phyloP scores from a whole-genome alignment of 1,140 invertebrate genomes.

The Anadara kagoshimensis region DNA sequence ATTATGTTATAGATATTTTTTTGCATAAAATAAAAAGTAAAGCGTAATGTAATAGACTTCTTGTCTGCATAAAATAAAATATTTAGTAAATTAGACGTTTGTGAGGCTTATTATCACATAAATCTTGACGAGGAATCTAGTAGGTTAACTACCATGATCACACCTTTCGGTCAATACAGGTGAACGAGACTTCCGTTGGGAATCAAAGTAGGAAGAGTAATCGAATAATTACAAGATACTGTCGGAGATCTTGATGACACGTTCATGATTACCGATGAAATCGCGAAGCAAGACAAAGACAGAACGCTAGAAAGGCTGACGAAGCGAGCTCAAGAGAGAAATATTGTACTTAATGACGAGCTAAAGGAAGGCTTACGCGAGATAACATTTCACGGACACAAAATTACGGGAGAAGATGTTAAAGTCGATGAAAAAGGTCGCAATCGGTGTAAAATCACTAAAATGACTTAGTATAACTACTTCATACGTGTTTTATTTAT shows the following conservation, averaged over 20 bases:
- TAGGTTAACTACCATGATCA: conserved; percentile 57
- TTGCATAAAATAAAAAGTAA: too few relatives aligned
- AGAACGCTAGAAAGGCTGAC: conserved; percentile 10
- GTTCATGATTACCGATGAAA: conserved; percentile 1
- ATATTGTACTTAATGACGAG: conserved; percentile 45
- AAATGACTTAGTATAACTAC: too few relatives aligned
- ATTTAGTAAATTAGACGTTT: conserved; percentile 47
- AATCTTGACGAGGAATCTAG: conserved; percentile 47
- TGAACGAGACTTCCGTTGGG: conserved; percentile 39
- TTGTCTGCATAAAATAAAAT: too few relatives aligned
- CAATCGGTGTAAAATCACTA: too few relatives aligned
- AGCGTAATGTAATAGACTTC: too few relatives aligned
- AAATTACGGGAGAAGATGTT: conserved; percentile 44
- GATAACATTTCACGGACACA: conserved; percentile 63
- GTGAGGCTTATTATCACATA: conserved; percentile 56
- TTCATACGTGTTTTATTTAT: too few relatives aligned
- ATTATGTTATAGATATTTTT: too few relatives aligned
- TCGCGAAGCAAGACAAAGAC: conserved; percentile 15
- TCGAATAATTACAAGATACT: too few relatives aligned
- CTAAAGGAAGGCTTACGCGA: conserved; percentile 39
- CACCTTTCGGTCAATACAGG: conserved; percentile 47
- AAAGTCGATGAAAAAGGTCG: conserved; percentile 51
- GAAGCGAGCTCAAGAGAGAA: conserved; percentile 24
- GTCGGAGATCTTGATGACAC: too few relatives aligned
- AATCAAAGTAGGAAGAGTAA: too few relatives aligned